Evolutionary conservation across 2,888 invertebrate genomes (phyloP).

Genomic region (Ferdinandea cuprea): DNA sequence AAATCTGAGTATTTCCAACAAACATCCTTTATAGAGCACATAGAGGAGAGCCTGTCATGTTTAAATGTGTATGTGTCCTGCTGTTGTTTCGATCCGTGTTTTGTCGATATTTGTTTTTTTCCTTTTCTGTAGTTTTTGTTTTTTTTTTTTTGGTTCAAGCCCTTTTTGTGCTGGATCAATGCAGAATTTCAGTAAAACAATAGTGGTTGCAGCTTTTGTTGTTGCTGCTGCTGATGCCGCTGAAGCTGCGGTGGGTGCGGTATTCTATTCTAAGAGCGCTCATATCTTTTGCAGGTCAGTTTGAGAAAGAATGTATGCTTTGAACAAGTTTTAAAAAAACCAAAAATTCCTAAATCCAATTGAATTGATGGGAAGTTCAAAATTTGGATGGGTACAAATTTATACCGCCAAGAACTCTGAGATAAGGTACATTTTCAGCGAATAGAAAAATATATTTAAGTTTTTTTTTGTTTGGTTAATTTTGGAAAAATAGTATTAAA

Average conservation of each 20-base stretch:
- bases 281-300: not conserved
- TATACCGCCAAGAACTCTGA: too few species aligned
- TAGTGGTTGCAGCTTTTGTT: constrained; percentile 8
- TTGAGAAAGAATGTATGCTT: not conserved
- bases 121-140: not conserved
- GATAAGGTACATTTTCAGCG: too few species aligned
- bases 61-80: not conserved
- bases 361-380: too few species aligned
- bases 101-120: not conserved
- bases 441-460: too few species aligned
- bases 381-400: too few species aligned
- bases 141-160: not conserved
- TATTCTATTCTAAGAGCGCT: not conserved
- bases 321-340: too few species aligned
- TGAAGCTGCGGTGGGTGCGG: too few species aligned
- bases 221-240: not conserved
- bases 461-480: too few species aligned
- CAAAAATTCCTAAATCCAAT: too few species aligned
- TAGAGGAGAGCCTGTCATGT: constrained; percentile 4
- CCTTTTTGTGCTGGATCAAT: constrained; percentile 39
- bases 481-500: too few species aligned
- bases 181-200: constrained; percentile 31
- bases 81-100: constrained; percentile 21
- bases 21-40: constrained; percentile 7
- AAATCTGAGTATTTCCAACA: constrained; percentile 21